Evolutionary conservation across 2,797 vertebrate genomes (phyloP), one percentile per base, ranked within the genome.

Genomic region (Pipistrellus kuhlii): DNA sequence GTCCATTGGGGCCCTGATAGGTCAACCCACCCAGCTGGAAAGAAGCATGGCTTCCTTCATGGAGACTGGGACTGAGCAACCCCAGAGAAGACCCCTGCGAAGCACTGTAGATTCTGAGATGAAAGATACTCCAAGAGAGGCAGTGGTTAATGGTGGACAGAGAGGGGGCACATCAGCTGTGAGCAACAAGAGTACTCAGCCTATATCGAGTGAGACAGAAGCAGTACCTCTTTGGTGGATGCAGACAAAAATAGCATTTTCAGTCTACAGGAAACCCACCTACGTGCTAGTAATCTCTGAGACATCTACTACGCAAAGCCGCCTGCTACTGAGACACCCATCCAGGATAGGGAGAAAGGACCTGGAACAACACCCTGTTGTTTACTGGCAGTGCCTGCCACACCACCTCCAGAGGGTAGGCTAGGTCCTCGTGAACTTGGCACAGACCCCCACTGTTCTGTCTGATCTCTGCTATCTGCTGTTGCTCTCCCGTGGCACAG

Each of bases 201-300:
- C 68, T 72, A 72, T 10, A n/a, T 1, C 21, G 66, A 88, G 5
- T 66, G 20, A 8, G 59, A 57, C 13, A 72, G 30, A 90, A 94
- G 62, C 21, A 69, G 64, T 72, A 32, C 30, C 25, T 85, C 4
- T 55, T 81, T 86, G 57, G 69, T 35, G 66, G 48, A 72, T 81
- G 93, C 0, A 44, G 53, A 91, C 27, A 85, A 83, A 92, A 80
- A 87, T 3, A 90, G 57, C 75, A 86, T 84, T 88, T 92, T 41
- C n/a, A 85, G 41, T 86, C 59, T 83, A 86, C 38, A 71, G 75
- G 80, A 97, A 96, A 94, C 30, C 30, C 18, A 92, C n/a, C 48
- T 51, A n/a, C 0, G 0, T 83, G 38, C 17, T 69, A 88, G 35
- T 41, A 44, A 69, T 72, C 81, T 57, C 78, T 78, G 55, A 93